Base-by-base conservation (phyloP, 2,113 vertebrate genomes). In the Rhodinocichla rosea region DNA sequence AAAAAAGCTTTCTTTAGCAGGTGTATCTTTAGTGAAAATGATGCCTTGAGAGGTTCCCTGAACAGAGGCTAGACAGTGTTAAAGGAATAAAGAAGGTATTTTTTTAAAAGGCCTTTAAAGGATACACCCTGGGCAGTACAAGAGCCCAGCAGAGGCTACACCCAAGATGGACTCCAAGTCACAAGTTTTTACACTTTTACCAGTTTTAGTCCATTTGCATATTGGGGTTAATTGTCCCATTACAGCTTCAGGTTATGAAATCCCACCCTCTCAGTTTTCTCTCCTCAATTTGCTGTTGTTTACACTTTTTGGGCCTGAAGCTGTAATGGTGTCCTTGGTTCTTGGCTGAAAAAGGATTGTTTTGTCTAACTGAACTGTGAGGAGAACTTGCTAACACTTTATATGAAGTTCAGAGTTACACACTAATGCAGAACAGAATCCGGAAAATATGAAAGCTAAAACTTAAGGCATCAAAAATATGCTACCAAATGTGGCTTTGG, bases 61-160 rank as follows among this genome's bases (percentile, higher is more conserved):
- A 53, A 44, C 20, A 65, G 7, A 53, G 9, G 32, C 14, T 18
- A 22, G 47, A 64, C 14, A n/a, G 24, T 3, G 8, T 28, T 42
- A 52, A 64, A 64, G 30, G 47, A 78, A 64, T 35, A 53, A 42
- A 42, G 37, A 2, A 42, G 6, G 5, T 7, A 28, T n/a, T 64
- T 64, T 28, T 42, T 63, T 11, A 64, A 50, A 78, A 40, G 10
- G 47, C 32, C 11, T 64, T 35, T 6, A 17, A 23, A 53, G 7
- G 20, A 53, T 15, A 19, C 49, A 53, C 11, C 11, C 28, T 53
- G 49, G 32, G 15, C 32, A 64, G 49, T 11, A 23, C 24, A 53
- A 79, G 32, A 35, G 49, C 49, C 19, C 1, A 2, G 24, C 32
- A 1, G 0, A 0, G 47, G 39, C 39, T 64, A 3, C 49, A 53